Percentiles rank a stretch among this genome's conserved stretches.
These are phyloP conservation scores for Scolopax bukidnonensis DNA, from an alignment of 2,797 vertebrate genomes.

Conservation along the genomic window DNA sequence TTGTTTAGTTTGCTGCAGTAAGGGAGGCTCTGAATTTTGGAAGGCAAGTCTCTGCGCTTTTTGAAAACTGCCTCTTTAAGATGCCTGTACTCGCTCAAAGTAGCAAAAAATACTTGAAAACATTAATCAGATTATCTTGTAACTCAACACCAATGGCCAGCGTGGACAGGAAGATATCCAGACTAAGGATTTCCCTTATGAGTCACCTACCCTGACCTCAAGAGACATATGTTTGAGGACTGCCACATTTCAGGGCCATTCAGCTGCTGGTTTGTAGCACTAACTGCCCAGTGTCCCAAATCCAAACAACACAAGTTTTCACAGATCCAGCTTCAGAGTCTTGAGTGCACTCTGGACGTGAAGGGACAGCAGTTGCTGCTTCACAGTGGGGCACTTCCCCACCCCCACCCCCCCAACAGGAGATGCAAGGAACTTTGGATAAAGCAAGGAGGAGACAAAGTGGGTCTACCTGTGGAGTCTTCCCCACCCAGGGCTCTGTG, in stretches of 20 bases:
- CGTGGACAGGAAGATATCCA: neutral
- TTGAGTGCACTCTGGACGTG: accelerated
- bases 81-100: neutral
- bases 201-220: neutral
- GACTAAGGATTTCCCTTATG: neutral
- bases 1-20: neutral
- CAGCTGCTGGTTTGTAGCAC: neutral
- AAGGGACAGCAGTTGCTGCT: neutral
- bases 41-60: neutral
- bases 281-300: neutral
- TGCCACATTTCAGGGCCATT: neutral
- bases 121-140: neutral
- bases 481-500: neutral
- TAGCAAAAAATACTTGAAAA: neutral
- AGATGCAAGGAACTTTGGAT: neutral
- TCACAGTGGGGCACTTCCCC: neutral
- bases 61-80: neutral
- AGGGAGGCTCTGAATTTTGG: neutral
- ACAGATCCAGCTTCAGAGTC: neutral
- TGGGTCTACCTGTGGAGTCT: neutral
- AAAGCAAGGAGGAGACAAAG: accelerated
- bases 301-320: neutral
- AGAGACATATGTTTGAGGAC: neutral
- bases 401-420: neutral
- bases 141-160: neutral